A percentile compares a stretch with the other conserved stretches of the same genome.
Evolutionary conservation across 1,140 invertebrate genomes (phyloP).

Genomic region (Oryctes rhinoceros): DNA sequence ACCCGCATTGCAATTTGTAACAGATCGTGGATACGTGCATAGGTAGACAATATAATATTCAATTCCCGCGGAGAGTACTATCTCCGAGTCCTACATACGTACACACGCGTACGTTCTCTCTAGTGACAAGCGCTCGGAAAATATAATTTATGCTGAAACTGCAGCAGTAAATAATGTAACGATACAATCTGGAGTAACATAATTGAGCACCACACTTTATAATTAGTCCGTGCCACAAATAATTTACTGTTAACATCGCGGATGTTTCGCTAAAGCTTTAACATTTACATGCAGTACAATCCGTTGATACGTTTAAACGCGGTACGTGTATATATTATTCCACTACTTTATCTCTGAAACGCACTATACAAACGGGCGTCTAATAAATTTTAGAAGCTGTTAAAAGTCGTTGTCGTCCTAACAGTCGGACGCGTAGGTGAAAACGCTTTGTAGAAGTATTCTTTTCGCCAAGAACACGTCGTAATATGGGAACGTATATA

Average conservation of each 20-base stretch:
- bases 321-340: slow-evolving; percentile 20
- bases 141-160: slow-evolving; percentile 33
- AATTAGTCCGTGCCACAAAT: slow-evolving; percentile 39
- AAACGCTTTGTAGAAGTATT: slow-evolving; percentile 23
- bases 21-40: neutral
- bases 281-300: slow-evolving; percentile 39
- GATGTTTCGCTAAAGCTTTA: slow-evolving; percentile 35
- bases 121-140: slow-evolving; percentile 16
- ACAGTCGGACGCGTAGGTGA: slow-evolving; percentile 26
- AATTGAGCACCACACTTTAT: slow-evolving; percentile 40
- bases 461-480: slow-evolving; percentile 3
- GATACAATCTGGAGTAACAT: slow-evolving; percentile 40
- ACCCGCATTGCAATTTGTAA: neutral
- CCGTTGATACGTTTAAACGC: slow-evolving; percentile 18
- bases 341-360: slow-evolving; percentile 27
- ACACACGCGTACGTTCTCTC: neutral
- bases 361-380: slow-evolving; percentile 4
- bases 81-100: neutral
- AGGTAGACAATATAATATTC: neutral
- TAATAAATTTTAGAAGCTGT: slow-evolving; percentile 33
- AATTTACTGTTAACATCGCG: slow-evolving; percentile 38
- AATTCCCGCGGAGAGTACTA: neutral
- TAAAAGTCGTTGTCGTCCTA: slow-evolving; percentile 30
- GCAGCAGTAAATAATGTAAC: slow-evolving; percentile 27
- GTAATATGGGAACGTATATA: slow-evolving; percentile 21